Evolutionary conservation across 2,888 invertebrate genomes (phyloP).

Genomic region (Campoplex nolae): DNA sequence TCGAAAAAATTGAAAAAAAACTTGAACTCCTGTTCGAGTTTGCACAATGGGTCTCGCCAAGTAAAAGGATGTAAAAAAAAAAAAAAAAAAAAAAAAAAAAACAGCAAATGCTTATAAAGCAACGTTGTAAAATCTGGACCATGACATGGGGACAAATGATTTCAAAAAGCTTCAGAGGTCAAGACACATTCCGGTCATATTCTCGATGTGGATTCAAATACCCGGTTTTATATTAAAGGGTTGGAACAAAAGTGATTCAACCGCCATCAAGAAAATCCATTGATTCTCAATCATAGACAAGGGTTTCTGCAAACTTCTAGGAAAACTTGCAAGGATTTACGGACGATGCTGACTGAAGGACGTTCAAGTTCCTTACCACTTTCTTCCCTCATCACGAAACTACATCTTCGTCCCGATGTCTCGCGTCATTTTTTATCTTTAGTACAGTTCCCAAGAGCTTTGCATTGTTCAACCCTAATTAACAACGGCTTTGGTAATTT

Average conservation of each 20-base stretch:
- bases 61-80: not conserved
- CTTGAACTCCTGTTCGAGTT: no score
- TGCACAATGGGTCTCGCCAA: not conserved
- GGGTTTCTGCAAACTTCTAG: conserved; percentile 27
- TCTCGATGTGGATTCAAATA: conserved; percentile 21
- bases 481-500: conserved; percentile 67
- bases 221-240: not conserved
- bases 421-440: conserved; percentile 13
- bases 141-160: conserved; percentile 1
- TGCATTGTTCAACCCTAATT: conserved; percentile 65
- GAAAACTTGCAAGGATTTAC: conserved; percentile 20
- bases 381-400: not conserved
- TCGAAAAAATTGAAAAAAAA: not conserved
- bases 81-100: not conserved
- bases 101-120: not conserved
- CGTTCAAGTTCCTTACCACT: conserved; percentile 32
- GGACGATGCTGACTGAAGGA: conserved; percentile 19
- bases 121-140: not conserved
- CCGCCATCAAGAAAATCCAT: conserved; percentile 38
- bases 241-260: conserved; percentile 17
- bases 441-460: conserved; percentile 53
- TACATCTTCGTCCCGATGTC: not conserved
- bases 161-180: not conserved
- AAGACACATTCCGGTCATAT: conserved; percentile 24
- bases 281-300: conserved; percentile 4